Conservation (phyloP, 2,113 vertebrate species). For the rabbit (Oryctolagus cuniculus) region DNA sequence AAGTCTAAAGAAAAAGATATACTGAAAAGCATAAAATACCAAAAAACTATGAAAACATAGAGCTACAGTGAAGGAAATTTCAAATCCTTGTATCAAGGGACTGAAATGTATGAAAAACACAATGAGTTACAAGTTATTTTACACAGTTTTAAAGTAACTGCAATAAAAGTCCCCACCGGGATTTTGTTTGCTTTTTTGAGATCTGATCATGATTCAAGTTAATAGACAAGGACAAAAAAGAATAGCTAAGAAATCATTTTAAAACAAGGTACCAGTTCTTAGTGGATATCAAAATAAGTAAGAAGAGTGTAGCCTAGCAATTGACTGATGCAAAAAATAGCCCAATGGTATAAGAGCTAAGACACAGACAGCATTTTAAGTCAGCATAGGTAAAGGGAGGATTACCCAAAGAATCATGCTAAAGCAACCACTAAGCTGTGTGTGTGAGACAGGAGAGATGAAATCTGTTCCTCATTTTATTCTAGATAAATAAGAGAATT, state of each 20-base stretch:
- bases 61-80: background rate
- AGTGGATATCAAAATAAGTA: background rate
- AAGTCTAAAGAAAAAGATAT: constrained; percentile 4
- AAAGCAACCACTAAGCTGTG: background rate
- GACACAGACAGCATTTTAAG: background rate
- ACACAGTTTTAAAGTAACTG: constrained; percentile 1
- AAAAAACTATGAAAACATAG: constrained; percentile 20
- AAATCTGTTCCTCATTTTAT: background rate
- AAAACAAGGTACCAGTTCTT: background rate
- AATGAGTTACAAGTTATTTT: background rate
- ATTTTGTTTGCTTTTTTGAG: constrained; percentile 8
- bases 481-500: background rate
- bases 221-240: background rate
- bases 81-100: background rate
- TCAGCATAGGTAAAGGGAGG: background rate
- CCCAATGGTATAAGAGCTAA: background rate
- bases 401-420: background rate
- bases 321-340: background rate
- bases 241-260: background rate
- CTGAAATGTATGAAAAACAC: background rate
- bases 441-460: background rate
- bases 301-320: background rate
- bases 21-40: background rate
- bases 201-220: constrained; percentile 4
- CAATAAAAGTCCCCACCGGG: background rate